Evolutionary conservation across 2,888 invertebrate species (phyloP).

Genomic region (Trichacis sp.): DNA sequence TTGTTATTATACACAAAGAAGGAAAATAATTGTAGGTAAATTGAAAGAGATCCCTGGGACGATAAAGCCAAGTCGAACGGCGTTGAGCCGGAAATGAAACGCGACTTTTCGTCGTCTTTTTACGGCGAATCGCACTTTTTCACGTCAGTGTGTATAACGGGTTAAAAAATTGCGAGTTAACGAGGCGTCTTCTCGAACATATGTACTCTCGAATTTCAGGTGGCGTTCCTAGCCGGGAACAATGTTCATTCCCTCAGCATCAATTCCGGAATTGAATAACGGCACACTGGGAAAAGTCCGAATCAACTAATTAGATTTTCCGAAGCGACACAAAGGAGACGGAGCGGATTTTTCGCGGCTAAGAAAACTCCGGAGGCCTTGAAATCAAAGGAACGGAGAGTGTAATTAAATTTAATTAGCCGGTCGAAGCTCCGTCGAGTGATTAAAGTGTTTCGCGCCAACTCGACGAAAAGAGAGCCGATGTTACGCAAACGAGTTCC

Average conservation of each 20-base stretch:
- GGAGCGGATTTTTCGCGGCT: no score
- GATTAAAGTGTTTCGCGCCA: conserved; percentile 18
- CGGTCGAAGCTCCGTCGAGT: neutral
- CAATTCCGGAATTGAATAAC: no score
- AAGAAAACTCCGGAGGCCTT: no score
- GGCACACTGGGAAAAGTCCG: neutral
- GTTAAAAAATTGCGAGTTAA: neutral
- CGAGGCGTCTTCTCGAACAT: neutral
- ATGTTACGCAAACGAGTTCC: conserved; percentile 55
- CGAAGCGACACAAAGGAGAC: no score
- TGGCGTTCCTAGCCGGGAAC: no score
- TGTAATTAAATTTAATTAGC: neutral
- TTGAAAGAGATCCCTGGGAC: conserved; percentile 20
- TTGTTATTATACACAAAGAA: neutral
- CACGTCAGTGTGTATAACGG: conserved; percentile 1
- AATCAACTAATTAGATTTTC: no score
- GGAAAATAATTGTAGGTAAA: neutral
- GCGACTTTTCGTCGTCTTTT: conserved; percentile 6
- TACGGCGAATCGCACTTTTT: conserved; percentile 20
- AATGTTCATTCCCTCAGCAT: no score
- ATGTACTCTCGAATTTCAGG: neutral
- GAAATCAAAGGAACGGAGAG: no score
- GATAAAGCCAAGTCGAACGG: conserved; percentile 26
- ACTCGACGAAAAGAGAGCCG: conserved; percentile 34
- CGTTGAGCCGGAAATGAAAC: conserved; percentile 32